Conservation (phyloP, 2,888 invertebrate species). For the Lottia gigantea region DNA sequence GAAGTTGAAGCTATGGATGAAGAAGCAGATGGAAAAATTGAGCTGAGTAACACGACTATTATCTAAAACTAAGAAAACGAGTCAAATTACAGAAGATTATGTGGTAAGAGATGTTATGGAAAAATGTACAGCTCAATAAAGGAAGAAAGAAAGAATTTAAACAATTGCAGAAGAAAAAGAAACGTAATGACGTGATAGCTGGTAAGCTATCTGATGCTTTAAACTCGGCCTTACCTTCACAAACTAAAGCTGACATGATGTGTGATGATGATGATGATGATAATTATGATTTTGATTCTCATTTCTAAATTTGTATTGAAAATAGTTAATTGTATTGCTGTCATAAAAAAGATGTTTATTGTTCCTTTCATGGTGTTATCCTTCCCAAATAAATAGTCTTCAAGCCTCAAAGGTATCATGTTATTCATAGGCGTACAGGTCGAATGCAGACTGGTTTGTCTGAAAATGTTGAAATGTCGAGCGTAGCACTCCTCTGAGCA, state of each 20-base stretch:
- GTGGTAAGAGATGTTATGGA: conserved; percentile 34
- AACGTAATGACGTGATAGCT: conserved; percentile 46
- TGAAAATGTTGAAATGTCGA: no score
- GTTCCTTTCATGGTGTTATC: no score
- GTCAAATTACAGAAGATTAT: conserved; percentile 10
- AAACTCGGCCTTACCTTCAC: conserved; percentile 40
- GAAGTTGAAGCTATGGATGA: conserved; percentile 37
- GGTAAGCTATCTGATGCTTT: conserved; percentile 50
- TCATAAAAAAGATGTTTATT: no score
- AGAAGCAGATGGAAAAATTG: conserved; percentile 29
- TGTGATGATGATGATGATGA: conserved; percentile 32
- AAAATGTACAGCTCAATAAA: conserved; percentile 55
- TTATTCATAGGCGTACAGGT: no score
- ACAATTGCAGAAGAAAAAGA: conserved; percentile 60
- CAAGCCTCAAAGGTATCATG: no score
- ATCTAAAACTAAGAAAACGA: neutral
- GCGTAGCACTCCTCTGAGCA: no score
- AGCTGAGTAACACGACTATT: no score
- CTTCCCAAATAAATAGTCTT: no score
- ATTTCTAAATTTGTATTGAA: conserved; percentile 21
- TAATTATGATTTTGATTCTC: conserved; percentile 37
- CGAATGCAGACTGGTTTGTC: no score
- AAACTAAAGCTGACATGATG: conserved; percentile 15
- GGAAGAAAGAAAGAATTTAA: conserved; percentile 58
- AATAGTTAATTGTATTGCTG: no score